phyloP scores from a whole-genome alignment of 1,140 invertebrate genomes.

The Cecropterus lyciades region DNA sequence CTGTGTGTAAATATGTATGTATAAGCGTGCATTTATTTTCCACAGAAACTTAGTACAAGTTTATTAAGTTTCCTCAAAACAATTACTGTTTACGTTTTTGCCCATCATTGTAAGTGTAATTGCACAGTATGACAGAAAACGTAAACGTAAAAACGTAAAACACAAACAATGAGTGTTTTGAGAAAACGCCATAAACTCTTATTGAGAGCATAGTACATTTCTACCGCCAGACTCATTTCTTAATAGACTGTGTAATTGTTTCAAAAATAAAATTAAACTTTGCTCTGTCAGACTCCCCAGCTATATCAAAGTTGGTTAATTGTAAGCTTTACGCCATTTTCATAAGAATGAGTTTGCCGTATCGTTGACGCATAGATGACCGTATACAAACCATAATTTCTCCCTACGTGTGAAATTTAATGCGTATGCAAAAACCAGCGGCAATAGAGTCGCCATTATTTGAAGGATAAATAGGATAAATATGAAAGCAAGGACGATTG shows the following conservation, averaged over 20 bases:
- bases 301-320: not conserved
- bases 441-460: conserved; percentile 1
- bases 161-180: too few relatives aligned
- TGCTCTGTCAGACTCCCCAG: not conserved
- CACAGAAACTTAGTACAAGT: too few relatives aligned
- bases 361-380: not conserved
- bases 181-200: too few relatives aligned
- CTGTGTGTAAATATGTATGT: too few relatives aligned
- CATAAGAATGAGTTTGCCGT: not conserved
- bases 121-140: too few relatives aligned
- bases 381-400: conserved; percentile 21
- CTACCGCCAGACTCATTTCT: not conserved
- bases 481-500: too few relatives aligned
- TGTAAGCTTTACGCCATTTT: not conserved
- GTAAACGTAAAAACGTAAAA: too few relatives aligned
- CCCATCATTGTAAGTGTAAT: too few relatives aligned
- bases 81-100: too few relatives aligned
- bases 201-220: too few relatives aligned
- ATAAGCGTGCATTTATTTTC: too few relatives aligned
- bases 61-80: too few relatives aligned
- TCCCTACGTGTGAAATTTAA: conserved; percentile 47
- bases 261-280: not conserved
- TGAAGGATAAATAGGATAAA: not conserved
- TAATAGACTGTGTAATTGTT: not conserved
- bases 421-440: conserved; percentile 37